Evolutionary conservation across 2,888 invertebrate genomes (phyloP).

Genomic region (Sisyra terminalis): DNA sequence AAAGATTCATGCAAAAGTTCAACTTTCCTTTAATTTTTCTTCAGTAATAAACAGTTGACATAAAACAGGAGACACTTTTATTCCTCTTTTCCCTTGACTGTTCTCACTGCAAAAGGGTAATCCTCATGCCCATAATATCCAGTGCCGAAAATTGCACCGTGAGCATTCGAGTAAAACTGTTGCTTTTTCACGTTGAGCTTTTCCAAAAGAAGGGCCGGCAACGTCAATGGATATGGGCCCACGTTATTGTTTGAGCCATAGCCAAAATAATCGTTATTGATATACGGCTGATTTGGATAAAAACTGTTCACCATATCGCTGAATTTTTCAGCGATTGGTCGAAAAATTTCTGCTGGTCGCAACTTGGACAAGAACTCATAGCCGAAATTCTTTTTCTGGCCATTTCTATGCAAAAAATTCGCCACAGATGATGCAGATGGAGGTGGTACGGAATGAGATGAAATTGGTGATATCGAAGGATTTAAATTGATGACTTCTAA

Average conservation of each 20-base stretch:
- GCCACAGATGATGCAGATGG: background rate
- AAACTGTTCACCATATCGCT: background rate
- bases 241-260: background rate
- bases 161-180: slow-evolving; percentile 6
- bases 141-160: slow-evolving; percentile 9
- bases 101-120: slow-evolving; percentile 11
- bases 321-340: slow-evolving; percentile 6
- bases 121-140: slow-evolving; percentile 8
- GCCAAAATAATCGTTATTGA: slow-evolving; percentile 2
- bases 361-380: slow-evolving; percentile 3
- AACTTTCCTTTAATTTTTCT: no score
- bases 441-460: no score
- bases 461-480: no score
- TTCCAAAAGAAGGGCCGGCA: slow-evolving; percentile 7
- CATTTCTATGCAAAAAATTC: background rate
- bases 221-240: background rate
- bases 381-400: background rate
- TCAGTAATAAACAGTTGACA: background rate
- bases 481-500: no score
- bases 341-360: slow-evolving; percentile 3
- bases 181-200: slow-evolving; percentile 8
- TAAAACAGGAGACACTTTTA: background rate
- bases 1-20: no score
- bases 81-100: background rate
- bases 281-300: slow-evolving; percentile 5